Base-by-base conservation (phyloP, 2,797 vertebrate genomes). In the Morelia viridis region DNA sequence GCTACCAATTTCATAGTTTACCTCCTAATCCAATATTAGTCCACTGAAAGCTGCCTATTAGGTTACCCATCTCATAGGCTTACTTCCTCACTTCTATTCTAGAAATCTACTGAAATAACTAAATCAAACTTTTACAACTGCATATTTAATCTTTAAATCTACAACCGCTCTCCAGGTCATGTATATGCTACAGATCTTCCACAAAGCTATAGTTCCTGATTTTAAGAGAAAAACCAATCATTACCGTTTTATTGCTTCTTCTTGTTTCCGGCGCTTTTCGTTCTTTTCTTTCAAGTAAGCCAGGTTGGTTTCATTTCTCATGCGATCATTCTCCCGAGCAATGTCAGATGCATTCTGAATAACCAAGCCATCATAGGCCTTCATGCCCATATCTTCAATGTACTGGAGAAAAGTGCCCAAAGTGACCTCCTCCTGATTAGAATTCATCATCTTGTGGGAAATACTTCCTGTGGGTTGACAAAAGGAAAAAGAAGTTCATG, bases 241-340 rank as follows among this genome's bases (percentile, higher is more conserved):
- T 96, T 98, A 99, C 99, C 99, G 99, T 98, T 98, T 99, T 98
- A 99, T 99, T 97, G 98, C 98, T 98, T 99, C 99, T 97, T 99
- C 99, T 98, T 99, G 99, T 97, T 99, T 99, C 95, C 99, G 97
- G 91, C 99, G 98, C 96, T 99, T 99, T 96, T 99, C 99, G 93
- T 98, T 98, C 98, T 99, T 99, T 96, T 99, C 99, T 97, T 99
- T 99, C 97, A 99, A 97, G 96, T 98, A 99, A 96, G 98, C 98
- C 97, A 98, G 97, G 96, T 99, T 99, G 94, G 98, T 98, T 97
- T 99, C 99, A 97, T 99, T 99, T 98, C 99, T 98, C 97, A 99
- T 97, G 94, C 99, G 98, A 96, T 99, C 98, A 93, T 97, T 98
- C 96, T 98, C 98, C 84, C 98, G 97, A 92, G 98, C 98, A 95